A percentile compares a stretch with the other conserved stretches of the same genome.
Evolutionary conservation across 1,140 invertebrate genomes (phyloP).

Genomic region (Archegozetes longisetosus): DNA sequence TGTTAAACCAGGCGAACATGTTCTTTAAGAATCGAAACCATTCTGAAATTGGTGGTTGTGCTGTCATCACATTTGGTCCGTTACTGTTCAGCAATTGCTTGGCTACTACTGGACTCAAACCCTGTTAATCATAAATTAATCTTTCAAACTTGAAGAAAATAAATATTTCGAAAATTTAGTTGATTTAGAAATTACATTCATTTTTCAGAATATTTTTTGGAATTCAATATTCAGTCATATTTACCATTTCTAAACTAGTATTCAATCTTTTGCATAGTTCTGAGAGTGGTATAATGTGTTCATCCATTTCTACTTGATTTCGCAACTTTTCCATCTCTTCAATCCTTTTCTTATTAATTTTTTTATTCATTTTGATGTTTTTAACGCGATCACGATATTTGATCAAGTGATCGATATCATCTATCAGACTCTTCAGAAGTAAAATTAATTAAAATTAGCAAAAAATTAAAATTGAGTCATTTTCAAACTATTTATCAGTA

Average conservation of each 20-base stretch:
- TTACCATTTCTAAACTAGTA: conserved; percentile 60
- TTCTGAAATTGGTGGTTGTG: conserved; percentile 40
- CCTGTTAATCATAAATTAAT: conserved; percentile 16
- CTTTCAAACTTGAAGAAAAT: too few species aligned
- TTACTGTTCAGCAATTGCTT: conserved; percentile 65
- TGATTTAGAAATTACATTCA: background rate
- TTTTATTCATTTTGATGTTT: too few species aligned
- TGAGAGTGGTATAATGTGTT: conserved; percentile 89
- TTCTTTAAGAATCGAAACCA: conserved; percentile 35
- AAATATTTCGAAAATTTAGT: too few species aligned
- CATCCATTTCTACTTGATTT: conserved; percentile 39
- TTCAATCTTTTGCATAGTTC: conserved; percentile 89
- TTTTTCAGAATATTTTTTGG: background rate
- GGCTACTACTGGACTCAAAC: conserved; percentile 26
- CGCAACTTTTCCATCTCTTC: background rate
- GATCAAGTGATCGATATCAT: too few species aligned
- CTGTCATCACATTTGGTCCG: conserved; percentile 51
- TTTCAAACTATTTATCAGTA: too few species aligned
- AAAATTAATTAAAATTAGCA: too few species aligned
- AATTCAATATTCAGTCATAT: background rate
- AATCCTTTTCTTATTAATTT: background rate
- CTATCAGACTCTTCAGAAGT: too few species aligned
- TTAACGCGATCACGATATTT: too few species aligned
- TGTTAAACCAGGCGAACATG: conserved; percentile 18
- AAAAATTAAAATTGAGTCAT: too few species aligned